Percentiles rank a stretch among this genome's conserved stretches.
These are phyloP conservation scores for Dreissena polymorpha DNA, from an alignment of 1,140 invertebrate species.

Conservation along the genomic window DNA sequence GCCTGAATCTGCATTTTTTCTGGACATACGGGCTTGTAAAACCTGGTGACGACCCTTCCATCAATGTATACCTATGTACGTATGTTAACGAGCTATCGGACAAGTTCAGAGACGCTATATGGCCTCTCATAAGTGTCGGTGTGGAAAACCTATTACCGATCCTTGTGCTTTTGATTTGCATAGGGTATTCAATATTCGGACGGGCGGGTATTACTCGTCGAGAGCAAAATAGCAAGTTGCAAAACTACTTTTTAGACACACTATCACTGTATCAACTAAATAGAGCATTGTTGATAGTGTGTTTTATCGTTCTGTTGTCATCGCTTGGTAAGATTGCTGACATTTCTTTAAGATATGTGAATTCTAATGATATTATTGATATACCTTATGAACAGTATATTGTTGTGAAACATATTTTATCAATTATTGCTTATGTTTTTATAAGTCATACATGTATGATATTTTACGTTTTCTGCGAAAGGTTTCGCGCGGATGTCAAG, in stretches of 20 bases:
- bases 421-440: conserved; percentile 55
- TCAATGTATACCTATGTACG: conserved; percentile 50
- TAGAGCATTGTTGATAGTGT: conserved; percentile 58
- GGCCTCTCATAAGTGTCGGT: conserved; percentile 70
- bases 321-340: conserved; percentile 21
- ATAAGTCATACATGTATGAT: conserved; percentile 64
- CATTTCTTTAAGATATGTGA: not conserved
- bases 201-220: not conserved
- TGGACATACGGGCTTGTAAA: conserved; percentile 73
- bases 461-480: conserved; percentile 49
- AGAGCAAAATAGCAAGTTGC: conserved; percentile 51
- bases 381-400: conserved; percentile 41
- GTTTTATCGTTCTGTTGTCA: conserved; percentile 25
- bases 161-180: conserved; percentile 51
- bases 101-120: conserved; percentile 67
- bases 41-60: conserved; percentile 55
- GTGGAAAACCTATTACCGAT: conserved; percentile 69
- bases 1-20: conserved; percentile 78
- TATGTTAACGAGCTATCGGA: conserved; percentile 68
- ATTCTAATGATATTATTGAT: not conserved
- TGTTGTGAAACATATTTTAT: not conserved
- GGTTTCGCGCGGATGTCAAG: conserved; percentile 37
- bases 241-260: conserved; percentile 73
- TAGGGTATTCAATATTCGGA: conserved; percentile 39
- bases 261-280: conserved; percentile 65